Percentiles rank a stretch among this genome's conserved stretches.
These are phyloP conservation scores for Aethina tumida DNA, from an alignment of 1,140 invertebrate species.

Conservation along the genomic window DNA sequence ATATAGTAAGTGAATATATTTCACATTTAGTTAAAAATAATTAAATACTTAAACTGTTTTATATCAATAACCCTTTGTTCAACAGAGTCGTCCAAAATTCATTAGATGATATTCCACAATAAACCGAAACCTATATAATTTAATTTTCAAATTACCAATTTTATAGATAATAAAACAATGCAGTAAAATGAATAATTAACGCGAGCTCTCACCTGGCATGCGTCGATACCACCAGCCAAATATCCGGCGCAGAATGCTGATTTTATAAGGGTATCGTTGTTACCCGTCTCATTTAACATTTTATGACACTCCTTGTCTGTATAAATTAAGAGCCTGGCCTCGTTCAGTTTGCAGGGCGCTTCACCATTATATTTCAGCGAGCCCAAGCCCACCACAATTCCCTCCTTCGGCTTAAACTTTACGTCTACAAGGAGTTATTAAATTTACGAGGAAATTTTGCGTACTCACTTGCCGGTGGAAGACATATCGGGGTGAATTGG, in stretches of 20 bases:
- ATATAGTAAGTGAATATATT: too few species aligned
- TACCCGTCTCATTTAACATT: conserved; percentile 13
- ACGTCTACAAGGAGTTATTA: too few species aligned
- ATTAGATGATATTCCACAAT: too few species aligned
- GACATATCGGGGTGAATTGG: conserved; percentile 10
- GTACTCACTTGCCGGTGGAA: conserved; percentile 5
- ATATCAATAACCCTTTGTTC: too few species aligned
- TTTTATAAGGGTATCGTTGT: conserved; percentile 6
- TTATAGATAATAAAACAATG: too few species aligned
- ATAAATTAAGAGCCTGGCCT: conserved; percentile 16
- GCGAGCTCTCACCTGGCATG: conserved; percentile 18
- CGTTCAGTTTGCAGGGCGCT: conserved; percentile 14
- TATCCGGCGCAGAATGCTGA: conserved; percentile 25
- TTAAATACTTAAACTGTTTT: too few species aligned
- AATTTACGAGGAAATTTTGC: too few species aligned
- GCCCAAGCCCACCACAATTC: conserved; percentile 11
- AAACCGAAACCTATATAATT: too few species aligned
- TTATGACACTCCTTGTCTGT: conserved; percentile 12
- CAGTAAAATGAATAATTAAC: too few species aligned
- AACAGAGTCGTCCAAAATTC: too few species aligned
- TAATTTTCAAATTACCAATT: too few species aligned
- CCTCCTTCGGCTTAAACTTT: conserved; percentile 10
- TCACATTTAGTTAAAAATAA: too few species aligned
- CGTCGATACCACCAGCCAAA: conserved; percentile 20
- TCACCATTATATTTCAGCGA: conserved; percentile 4